Evolutionary conservation across 2,888 invertebrate genomes (phyloP).

Genomic region (Scaeva pyrastri): DNA sequence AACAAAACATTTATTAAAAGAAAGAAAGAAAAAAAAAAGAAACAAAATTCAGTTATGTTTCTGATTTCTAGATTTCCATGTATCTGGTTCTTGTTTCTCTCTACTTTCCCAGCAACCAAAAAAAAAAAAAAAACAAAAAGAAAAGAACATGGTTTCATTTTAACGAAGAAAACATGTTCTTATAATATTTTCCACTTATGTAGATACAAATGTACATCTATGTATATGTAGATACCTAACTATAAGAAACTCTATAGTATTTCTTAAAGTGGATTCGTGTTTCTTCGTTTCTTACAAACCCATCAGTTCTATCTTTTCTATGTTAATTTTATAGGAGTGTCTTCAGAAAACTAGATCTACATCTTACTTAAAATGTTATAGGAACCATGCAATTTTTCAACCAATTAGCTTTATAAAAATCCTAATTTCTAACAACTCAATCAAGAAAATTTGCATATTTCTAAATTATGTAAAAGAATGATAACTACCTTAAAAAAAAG

Average conservation of each 20-base stretch:
- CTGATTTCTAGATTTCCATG: neutral
- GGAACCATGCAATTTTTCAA: slow-evolving; percentile 10
- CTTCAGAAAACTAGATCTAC: neutral
- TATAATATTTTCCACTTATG: neutral
- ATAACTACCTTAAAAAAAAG: neutral
- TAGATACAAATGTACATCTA: neutral
- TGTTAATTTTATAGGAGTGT: neutral
- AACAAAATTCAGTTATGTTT: slow-evolving; percentile 34
- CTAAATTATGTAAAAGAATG: neutral
- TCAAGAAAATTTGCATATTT: slow-evolving; percentile 67
- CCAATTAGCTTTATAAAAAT: slow-evolving; percentile 56
- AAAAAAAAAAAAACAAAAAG: too few species aligned
- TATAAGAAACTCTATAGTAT: neutral
- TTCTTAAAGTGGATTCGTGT: slow-evolving; percentile 12
- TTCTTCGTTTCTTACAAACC: slow-evolving; percentile 19
- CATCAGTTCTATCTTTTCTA: slow-evolving; percentile 19
- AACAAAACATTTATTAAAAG: neutral
- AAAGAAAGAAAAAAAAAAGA: slow-evolving; percentile 32
- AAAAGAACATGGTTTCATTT: slow-evolving; percentile 55
- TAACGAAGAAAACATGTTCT: slow-evolving; percentile 67
- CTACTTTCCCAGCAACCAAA: slow-evolving; percentile 71
- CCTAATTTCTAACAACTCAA: slow-evolving; percentile 56
- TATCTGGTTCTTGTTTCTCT: slow-evolving; percentile 47
- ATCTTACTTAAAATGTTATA: neutral
- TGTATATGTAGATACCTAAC: neutral